Percentiles rank a stretch among this genome's conserved stretches.
Conservation (phyloP, 2,113 vertebrate species). For the Pterocles burchelli region DNA sequence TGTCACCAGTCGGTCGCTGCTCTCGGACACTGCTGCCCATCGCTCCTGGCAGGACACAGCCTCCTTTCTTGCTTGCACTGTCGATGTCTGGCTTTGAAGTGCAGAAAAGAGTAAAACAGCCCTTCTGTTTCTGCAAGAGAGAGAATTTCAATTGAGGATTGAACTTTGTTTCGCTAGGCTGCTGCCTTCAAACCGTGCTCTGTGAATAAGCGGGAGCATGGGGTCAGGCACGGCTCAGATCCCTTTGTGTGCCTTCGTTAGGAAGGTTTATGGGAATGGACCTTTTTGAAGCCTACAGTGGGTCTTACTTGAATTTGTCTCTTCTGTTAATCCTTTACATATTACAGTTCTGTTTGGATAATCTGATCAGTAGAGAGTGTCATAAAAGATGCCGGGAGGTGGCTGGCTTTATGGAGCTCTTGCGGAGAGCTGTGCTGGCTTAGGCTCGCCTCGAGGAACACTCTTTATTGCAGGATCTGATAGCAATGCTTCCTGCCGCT, state of each 20-base stretch:
- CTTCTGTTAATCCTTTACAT: neutral
- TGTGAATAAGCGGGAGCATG: neutral
- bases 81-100: conserved; percentile 36
- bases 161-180: neutral
- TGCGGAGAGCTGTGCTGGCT: neutral
- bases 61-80: neutral
- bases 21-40: neutral
- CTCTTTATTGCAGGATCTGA: neutral
- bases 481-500: neutral
- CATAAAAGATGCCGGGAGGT: neutral
- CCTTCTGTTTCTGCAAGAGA: conserved; percentile 67
- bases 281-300: neutral
- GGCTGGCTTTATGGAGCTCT: neutral
- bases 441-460: neutral
- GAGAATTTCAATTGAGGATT: neutral
- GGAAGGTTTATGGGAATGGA: neutral
- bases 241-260: neutral
- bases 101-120: conserved; percentile 46
- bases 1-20: neutral
- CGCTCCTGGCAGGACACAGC: neutral
- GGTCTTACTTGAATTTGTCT: neutral
- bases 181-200: neutral
- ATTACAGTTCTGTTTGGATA: neutral
- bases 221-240: neutral
- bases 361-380: neutral